Evolutionary conservation across 2,797 vertebrate genomes (phyloP), one percentile per base, ranked within the genome.

Genomic region (Enteromius trimaculatus): DNA sequence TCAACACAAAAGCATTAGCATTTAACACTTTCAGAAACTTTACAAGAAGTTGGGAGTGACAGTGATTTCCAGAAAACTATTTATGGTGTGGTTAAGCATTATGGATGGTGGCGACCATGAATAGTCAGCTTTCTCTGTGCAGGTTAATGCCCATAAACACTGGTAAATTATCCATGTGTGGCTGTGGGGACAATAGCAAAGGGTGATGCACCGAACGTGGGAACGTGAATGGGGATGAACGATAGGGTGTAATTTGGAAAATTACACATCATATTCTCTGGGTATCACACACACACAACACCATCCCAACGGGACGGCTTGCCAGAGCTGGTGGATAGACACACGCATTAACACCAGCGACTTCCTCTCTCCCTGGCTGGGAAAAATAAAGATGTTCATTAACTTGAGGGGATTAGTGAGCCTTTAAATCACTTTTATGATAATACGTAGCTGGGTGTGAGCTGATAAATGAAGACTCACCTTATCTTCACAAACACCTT

Each of bases 381-480:
- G 96, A 95, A 96, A 96, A 97, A 98, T 98, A 96, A 98, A 98
- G 98, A 98, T 95, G 96, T 96, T 98, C 96, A 96, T 97, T 98
- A 97, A 96, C 96, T 96, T 96, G 87, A 93, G 96, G 93, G 96
- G 97, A 98, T 99, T 98, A 99, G 96, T 88, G 87, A 93, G 95
- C 90, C 96, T 96, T 97, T 97, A 97, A 96, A 96, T 97, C 96
- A 97, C 96, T 97, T 94, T 96, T 97, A 97, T 98, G 97, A 96
- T 86, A 93, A 93, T 94, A 91, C 89, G 87, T 88, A 85, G 92
- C 91, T 84, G 87, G 65, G 42, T 71, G 64, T 82, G 82, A 77
- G 42, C 82, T 86, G 84, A 89, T 89, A 89, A 84, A 84, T 95
- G 42, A 74, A 83, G 80, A 86, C 85, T 88, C 85, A 91, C 90